Percentiles rank a stretch among this genome's conserved stretches.
Evolutionary conservation across 1,140 invertebrate species (phyloP).

Genomic region (Dinoponera quadriceps): DNA sequence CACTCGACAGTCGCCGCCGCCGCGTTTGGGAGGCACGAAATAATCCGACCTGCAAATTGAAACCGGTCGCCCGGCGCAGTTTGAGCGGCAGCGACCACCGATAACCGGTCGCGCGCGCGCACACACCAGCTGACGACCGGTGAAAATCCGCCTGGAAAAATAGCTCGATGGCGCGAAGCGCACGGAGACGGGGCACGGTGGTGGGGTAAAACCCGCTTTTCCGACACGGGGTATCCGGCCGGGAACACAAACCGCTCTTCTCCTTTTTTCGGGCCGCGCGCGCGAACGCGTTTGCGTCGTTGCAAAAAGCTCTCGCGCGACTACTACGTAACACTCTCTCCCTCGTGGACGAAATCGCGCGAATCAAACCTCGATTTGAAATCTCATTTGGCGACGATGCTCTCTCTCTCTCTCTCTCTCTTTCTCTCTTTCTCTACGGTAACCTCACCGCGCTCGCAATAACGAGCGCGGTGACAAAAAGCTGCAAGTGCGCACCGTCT

Average conservation of each 20-base stretch:
- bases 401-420: no score
- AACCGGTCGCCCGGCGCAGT: conserved; percentile 71
- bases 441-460: not conserved
- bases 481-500: not conserved
- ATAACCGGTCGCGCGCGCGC: conserved; percentile 62
- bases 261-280: not conserved
- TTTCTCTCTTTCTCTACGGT: no score
- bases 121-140: conserved; percentile 58
- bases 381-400: conserved; percentile 17
- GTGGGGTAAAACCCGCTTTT: conserved; percentile 28
- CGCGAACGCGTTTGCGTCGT: conserved; percentile 26
- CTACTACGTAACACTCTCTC: not conserved
- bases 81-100: conserved; percentile 54
- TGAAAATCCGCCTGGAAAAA: conserved; percentile 55
- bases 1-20: conserved; percentile 55
- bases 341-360: not conserved
- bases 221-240: conserved; percentile 24
- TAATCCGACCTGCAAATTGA: conserved; percentile 80
- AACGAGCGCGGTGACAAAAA: conserved; percentile 2
- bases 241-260: conserved; percentile 25
- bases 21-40: conserved; percentile 74
- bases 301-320: conserved; percentile 34
- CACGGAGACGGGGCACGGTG: not conserved
- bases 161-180: conserved; percentile 52
- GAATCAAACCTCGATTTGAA: conserved; percentile 54